Percentiles rank a stretch among this genome's conserved stretches.
Evolutionary conservation across 2,888 invertebrate species (phyloP).

Genomic region (Cybosia mesomella): DNA sequence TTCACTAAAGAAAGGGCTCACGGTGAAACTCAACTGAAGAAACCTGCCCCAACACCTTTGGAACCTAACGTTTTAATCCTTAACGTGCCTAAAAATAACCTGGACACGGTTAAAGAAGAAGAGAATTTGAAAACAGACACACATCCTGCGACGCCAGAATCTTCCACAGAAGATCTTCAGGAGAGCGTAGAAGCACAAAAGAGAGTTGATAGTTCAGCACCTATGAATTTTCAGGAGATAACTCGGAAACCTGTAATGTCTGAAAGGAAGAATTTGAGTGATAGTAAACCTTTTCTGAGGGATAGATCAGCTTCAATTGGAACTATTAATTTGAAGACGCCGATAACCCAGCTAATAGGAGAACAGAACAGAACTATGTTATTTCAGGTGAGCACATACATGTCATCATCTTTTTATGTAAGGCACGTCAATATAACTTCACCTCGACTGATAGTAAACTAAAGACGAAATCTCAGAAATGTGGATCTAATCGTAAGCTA

Average conservation of each 20-base stretch:
- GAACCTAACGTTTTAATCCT: conserved; percentile 70
- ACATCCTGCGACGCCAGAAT: conserved; percentile 64
- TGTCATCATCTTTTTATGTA: not conserved
- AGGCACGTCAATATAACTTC: too few species aligned
- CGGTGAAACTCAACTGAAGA: conserved; percentile 62
- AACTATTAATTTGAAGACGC: conserved; percentile 81
- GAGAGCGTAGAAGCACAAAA: conserved; percentile 18
- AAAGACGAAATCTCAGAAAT: too few species aligned
- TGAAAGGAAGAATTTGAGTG: conserved; percentile 61
- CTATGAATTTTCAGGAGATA: conserved; percentile 70
- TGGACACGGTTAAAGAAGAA: conserved; percentile 78
- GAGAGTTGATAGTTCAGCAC: conserved; percentile 17
- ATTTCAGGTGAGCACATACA: conserved; percentile 89
- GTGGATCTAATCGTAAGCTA: too few species aligned
- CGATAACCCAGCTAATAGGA: conserved; percentile 79
- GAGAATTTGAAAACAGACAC: conserved; percentile 65
- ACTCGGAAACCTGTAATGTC: conserved; percentile 54
- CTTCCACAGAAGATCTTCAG: conserved; percentile 62
- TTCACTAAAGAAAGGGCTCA: conserved; percentile 78
- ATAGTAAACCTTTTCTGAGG: conserved; percentile 80
- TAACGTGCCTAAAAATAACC: conserved; percentile 70
- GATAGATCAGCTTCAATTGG: conserved; percentile 89
- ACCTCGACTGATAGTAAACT: too few species aligned
- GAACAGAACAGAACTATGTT: conserved; percentile 98
- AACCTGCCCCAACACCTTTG: conserved; percentile 57